phyloP scores from a whole-genome alignment of 2,888 invertebrate genomes.

The Parnassius glacialis region DNA sequence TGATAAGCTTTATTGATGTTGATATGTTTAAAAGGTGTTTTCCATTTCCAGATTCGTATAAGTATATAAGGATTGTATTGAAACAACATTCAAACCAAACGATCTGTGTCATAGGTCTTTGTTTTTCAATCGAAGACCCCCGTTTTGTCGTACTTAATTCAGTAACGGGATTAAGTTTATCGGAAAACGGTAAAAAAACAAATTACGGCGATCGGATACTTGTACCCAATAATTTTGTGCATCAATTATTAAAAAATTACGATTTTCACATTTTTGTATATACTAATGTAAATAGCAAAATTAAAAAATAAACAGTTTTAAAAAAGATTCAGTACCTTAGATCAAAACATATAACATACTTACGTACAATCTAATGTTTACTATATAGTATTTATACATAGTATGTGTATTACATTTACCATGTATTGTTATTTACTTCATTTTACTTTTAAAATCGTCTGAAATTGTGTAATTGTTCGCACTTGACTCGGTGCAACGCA shows the following conservation, averaged over 20 bases:
- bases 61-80: not conserved
- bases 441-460: no score
- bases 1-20: not conserved
- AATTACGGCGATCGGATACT: conserved; percentile 18
- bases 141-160: conserved; percentile 18
- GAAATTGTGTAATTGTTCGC: no score
- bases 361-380: no score
- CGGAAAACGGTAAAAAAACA: conserved; percentile 21
- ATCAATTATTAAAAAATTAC: not conserved
- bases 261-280: no score
- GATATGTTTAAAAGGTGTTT: not conserved
- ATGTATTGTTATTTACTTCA: no score
- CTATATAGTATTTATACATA: no score
- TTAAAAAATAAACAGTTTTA: no score
- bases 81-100: conserved; percentile 7
- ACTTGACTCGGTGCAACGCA: no score
- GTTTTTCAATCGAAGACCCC: conserved; percentile 10
- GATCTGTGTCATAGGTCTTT: conserved; percentile 20
- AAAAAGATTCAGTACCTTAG: no score
- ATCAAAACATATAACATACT: no score
- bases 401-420: no score
- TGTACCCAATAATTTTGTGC: conserved; percentile 9
- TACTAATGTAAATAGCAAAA: no score
- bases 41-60: not conserved
- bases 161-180: conserved; percentile 21